Percentiles rank a stretch among this genome's conserved stretches.
Evolutionary conservation across 2,888 invertebrate species (phyloP).

Genomic region (Caenorhabditis plicata): DNA sequence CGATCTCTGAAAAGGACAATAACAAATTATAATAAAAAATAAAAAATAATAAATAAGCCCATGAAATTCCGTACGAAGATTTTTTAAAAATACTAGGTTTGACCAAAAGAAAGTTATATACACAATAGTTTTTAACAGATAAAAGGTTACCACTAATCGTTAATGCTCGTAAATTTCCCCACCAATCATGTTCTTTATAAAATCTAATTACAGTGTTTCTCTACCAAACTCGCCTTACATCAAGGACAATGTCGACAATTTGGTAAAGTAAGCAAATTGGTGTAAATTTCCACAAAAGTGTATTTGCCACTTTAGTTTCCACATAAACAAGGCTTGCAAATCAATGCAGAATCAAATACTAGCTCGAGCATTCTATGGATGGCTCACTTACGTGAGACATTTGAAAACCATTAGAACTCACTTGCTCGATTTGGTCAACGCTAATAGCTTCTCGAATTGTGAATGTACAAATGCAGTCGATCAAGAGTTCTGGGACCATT

Average conservation of each 20-base stretch:
- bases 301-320: conserved; percentile 67
- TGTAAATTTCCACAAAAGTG: background rate
- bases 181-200: background rate
- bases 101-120: too few species aligned
- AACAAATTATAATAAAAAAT: too few species aligned
- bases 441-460: conserved; percentile 64
- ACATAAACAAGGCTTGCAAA: conserved; percentile 80
- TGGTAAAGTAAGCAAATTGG: conserved; percentile 42
- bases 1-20: too few species aligned
- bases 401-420: conserved; percentile 84
- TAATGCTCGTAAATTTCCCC: too few species aligned
- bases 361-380: conserved; percentile 91
- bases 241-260: conserved; percentile 40
- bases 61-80: too few species aligned
- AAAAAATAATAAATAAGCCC: too few species aligned
- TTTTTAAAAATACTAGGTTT: too few species aligned
- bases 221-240: conserved; percentile 53
- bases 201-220: conserved; percentile 46
- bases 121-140: too few species aligned
- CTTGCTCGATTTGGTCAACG: conserved; percentile 82
- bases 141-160: too few species aligned
- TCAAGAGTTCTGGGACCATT: conserved; percentile 56
- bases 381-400: conserved; percentile 88
- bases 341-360: conserved; percentile 93
- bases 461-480: conserved; percentile 53